phyloP scores from a whole-genome alignment of 2,888 invertebrate species.

The Syrphus vitripennis region DNA sequence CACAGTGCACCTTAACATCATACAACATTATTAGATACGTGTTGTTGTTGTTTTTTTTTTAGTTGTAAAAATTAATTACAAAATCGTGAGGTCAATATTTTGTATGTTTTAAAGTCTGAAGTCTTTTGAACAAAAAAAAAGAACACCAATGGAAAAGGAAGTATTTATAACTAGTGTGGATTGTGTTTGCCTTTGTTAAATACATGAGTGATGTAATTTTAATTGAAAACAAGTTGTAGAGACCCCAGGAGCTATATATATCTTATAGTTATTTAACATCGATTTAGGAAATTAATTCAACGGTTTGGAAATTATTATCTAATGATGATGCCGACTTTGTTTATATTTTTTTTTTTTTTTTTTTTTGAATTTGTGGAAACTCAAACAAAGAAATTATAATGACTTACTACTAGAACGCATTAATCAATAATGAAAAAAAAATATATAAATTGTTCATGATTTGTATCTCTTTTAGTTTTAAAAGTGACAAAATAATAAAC shows the following conservation, averaged over 20 bases:
- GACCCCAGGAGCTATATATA: neutral
- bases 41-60: neutral
- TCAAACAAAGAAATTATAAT: too few species aligned
- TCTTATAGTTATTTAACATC: neutral
- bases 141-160: slow-evolving; percentile 23
- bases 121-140: neutral
- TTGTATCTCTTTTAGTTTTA: too few species aligned
- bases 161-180: slow-evolving; percentile 25
- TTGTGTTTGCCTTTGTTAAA: neutral
- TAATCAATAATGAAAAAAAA: too few species aligned
- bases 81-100: slow-evolving; percentile 61
- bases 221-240: neutral
- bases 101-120: slow-evolving; percentile 6
- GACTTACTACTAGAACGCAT: too few species aligned
- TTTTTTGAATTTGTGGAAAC: neutral
- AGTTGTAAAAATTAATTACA: slow-evolving; percentile 57
- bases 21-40: neutral
- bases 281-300: neutral
- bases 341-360: neutral
- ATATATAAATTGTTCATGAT: too few species aligned
- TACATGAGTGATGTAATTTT: neutral
- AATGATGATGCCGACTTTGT: neutral
- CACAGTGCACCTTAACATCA: neutral
- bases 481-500: too few species aligned
- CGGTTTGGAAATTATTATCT: neutral